Evolutionary conservation across 2,797 vertebrate species (phyloP).

Genomic region (Otolemur crassicaudatus): DNA sequence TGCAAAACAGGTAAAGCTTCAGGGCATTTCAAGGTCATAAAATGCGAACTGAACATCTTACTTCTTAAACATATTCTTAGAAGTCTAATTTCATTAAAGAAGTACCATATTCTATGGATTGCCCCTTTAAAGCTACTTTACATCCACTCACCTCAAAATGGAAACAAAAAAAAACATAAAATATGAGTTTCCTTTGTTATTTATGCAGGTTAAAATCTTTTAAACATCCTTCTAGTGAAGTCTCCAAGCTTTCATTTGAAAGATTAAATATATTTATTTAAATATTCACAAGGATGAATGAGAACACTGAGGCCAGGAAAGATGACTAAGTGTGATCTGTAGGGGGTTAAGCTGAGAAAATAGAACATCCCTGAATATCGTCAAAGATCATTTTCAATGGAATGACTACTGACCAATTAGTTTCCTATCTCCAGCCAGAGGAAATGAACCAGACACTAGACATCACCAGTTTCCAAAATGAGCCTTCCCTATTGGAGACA

Average conservation of each 20-base stretch:
- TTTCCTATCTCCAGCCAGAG: neutral
- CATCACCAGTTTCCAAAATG: neutral
- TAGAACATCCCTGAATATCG: neutral
- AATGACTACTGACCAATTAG: neutral
- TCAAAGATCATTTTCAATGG: neutral
- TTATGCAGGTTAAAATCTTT: neutral
- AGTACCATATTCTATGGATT: neutral
- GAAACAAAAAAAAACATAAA: neutral
- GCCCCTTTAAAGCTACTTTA: neutral
- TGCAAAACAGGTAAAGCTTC: constrained; percentile 9
- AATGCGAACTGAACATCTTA: neutral
- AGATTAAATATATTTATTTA: neutral
- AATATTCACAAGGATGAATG: neutral
- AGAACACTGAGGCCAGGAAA: neutral
- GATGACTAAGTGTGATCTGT: neutral
- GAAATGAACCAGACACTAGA: neutral
- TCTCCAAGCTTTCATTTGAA: neutral
- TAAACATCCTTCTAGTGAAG: neutral
- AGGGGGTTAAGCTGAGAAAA: neutral
- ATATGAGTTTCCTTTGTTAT: neutral
- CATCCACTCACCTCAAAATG: neutral
- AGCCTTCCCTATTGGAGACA: neutral
- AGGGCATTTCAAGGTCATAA: neutral
- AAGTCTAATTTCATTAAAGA: neutral
- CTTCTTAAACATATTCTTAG: neutral